Base-by-base conservation (phyloP, 2,888 invertebrate genomes). In the Tetrapedia diversipes region DNA sequence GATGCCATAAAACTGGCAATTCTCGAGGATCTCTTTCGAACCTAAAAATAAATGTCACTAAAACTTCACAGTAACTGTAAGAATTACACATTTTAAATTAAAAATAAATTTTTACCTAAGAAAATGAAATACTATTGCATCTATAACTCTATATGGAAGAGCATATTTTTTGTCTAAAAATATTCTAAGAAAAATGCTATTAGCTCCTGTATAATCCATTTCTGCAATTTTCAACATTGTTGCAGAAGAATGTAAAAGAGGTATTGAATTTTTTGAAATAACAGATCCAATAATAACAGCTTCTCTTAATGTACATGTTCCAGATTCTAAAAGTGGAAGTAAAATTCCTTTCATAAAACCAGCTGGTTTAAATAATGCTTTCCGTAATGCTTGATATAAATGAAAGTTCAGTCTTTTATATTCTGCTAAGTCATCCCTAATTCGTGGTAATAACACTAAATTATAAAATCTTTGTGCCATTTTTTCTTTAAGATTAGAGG, bases 121-220 rank as follows among this genome's bases (percentile, higher is more conserved):
- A 91, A 99, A 99, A 92, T 99, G 99, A 89, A 97, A 96, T 1
- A 99, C 98, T 7, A 98, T 95, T 16, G 97, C 97, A 93, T 99
- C 99, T 6, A 99, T 95, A 1, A 98, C 99, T 86, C 97, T 94
- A 91, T 97, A 99, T 0, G 99, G 99, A 67, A 99, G 93, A 0
- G 99, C 98, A 93, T 99, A 99, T 90, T 99, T 98, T 92, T 99
- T 99, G 90, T 99, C 98, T 79, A 99, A 95, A 75, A 99, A 95
- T 90, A 98, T 96, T 76, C 98, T 93, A 67, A 99, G 93, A 90
- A 99, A 98, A 88, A 99, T 97, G 39, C 98, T 98, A 92, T 97
- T 98, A 0, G 99, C 97, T 2, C 99, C 99, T 29, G 96, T 96
- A 89, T 98, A 99, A 86, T 97, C 97, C 98, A 99, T 98, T 93